Base-by-base conservation (phyloP, 2,888 invertebrate species). In the Caenorhabditis imperialis region DNA sequence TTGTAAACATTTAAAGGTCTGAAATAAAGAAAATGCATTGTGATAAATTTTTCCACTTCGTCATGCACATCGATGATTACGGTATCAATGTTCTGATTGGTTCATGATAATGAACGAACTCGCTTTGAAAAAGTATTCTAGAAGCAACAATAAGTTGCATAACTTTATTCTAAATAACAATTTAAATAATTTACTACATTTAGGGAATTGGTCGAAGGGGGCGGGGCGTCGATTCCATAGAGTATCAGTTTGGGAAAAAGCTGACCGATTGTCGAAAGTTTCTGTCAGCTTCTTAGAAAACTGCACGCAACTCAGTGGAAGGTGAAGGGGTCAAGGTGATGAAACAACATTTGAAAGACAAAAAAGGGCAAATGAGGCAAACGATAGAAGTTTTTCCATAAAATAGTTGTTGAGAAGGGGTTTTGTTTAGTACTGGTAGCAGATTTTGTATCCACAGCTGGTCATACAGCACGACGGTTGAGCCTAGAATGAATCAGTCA, bases 401-500 rank as follows among this genome's bases (percentile, higher is more conserved):
- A 23, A 51, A 16, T 25, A 25, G 16, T 25, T 7, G 18, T 18
- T 18, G 4, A 27, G 40, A 14, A 35, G 16, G 3, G 44, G 27
- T n/a, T n/a, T n/a, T 45, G 70, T 53, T 75, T 79, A 86, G 65
- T 86, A 86, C 62, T 85, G 81, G 60, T 86, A 86, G 73, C 86
- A 86, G 75, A 86, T 85, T 55, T 85, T 83, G 77, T 85, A 86
- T 48, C 86, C 86, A 63, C 86, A 86, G 42, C 81, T 83, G 25
- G 86, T 86, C 86, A 86, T 85, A 65, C 86, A 86, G 67, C 86
- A 86, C 1, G 84, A 82, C n/a, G 86, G 86, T 65, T 85, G 84
- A 38, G 72, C 63, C 75, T 75, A 71, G 5, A 75, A 70, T 42
- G 3, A 30, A n/a, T 14, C 14, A 3, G 18, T 12, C 3, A 25